Base-by-base conservation (phyloP, 2,888 invertebrate genomes). In the Chymomyza procnemis region DNA sequence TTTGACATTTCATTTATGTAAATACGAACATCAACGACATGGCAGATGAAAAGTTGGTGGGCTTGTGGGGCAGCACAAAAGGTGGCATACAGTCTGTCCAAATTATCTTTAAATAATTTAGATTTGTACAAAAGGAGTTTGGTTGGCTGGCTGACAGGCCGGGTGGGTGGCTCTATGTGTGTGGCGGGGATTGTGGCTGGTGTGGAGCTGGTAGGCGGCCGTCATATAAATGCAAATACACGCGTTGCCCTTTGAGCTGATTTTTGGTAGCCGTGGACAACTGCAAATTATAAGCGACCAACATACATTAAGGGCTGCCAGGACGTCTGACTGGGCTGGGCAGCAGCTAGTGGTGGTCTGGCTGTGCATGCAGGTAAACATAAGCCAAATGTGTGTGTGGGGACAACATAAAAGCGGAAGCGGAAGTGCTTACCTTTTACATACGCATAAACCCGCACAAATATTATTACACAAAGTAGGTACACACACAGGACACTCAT, bases 51-150 rank as follows among this genome's bases (percentile, higher is more conserved):
- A 58, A 59, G 50, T 5, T n/a, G 47, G 9, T 14, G n/a, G 48
- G 16, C n/a, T n/a, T n/a, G n/a, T n/a, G 18, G 48, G 18, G 48
- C 48, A 18, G 48, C 48, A 3, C 2, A 2, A n/a, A 12, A 41
- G 34, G 34, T 34, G 9, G 61, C 74, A 68, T 74, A 78, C 83
- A 81, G 76, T 78, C 47, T 16, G 47, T 16, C 47, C 80, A 81
- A 85, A 85, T 83, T 85, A 81, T 81, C 80, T 83, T 75, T 85
- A 83, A 81, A 81, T 81, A 83, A 81, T 81, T 85, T 85, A 85
- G 83, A 68, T 76, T 76, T 70, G 46, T 63, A 50, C 50, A 50
- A 50, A 50, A 9, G 14, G 12, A 12, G 9, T 41, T 41, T 41
- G 34, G 34, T 12, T 41, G 34, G 12, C 34, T 34, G 34, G 1